These are phyloP conservation scores for Apotomis betuletana DNA, from an alignment of 2,888 invertebrate genomes.

Conservation along the genomic window DNA sequence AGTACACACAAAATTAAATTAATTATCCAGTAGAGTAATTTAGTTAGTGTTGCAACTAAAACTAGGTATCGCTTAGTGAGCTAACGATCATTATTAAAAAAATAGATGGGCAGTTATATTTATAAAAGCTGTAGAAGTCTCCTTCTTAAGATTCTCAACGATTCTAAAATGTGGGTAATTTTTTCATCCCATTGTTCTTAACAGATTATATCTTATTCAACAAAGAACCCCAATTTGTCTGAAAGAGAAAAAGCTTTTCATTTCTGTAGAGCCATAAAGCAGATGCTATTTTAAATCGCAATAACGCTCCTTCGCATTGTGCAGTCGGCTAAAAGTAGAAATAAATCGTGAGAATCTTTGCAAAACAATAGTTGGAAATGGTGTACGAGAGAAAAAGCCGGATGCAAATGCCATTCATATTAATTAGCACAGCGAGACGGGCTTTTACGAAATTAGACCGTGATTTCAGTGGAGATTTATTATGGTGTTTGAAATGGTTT, in stretches of 20 bases:
- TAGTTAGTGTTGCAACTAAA: background rate
- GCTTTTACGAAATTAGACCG: constrained; percentile 84
- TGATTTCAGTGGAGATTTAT: constrained; percentile 83
- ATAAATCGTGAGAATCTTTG: constrained; percentile 82
- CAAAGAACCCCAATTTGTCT: constrained; percentile 45
- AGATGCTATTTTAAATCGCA: constrained; percentile 73
- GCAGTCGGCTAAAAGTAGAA: constrained; percentile 77
- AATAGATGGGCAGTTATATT: no score
- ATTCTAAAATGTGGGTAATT: constrained; percentile 12
- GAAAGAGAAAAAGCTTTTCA: constrained; percentile 64
- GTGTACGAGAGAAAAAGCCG: constrained; percentile 82
- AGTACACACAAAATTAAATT: constrained; percentile 4
- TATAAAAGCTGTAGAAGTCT: background rate
- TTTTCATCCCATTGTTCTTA: constrained; percentile 32
- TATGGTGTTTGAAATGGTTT: constrained; percentile 82
- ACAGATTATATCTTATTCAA: constrained; percentile 31
- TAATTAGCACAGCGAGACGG: constrained; percentile 84
- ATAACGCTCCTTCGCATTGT: constrained; percentile 67
- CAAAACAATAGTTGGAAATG: constrained; percentile 83
- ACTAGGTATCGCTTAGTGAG: no score
- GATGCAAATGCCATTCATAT: constrained; percentile 84
- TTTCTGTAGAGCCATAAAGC: constrained; percentile 65
- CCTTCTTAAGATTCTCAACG: background rate
- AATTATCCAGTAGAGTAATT: background rate
- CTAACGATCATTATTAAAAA: no score